Evolutionary conservation across 2,888 invertebrate genomes (phyloP).

Genomic region (Asteroscopus sphinx): DNA sequence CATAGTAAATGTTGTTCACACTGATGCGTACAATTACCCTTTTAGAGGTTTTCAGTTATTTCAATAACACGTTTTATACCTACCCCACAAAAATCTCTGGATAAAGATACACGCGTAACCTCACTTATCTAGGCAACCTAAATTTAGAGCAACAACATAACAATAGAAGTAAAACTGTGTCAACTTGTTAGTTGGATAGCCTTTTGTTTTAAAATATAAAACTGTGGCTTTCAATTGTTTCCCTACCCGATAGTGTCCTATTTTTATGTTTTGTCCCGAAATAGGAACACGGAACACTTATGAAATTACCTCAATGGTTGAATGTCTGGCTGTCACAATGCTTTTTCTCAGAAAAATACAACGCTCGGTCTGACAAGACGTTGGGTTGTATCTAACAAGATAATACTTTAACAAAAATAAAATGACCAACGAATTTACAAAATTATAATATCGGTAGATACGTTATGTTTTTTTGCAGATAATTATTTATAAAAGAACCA

Average conservation of each 20-base stretch:
- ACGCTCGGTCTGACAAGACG: constrained; percentile 16
- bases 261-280: constrained; percentile 23
- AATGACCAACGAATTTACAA: not conserved
- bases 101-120: not conserved
- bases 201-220: constrained; percentile 45
- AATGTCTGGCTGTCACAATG: constrained; percentile 23
- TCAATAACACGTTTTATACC: not conserved
- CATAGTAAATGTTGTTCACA: too few species aligned
- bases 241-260: constrained; percentile 11
- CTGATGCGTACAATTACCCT: too few species aligned
- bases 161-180: constrained; percentile 48
- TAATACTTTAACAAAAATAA: not conserved
- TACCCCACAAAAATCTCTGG: too few species aligned
- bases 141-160: constrained; percentile 37
- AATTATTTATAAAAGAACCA: too few species aligned
- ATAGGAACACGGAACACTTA: constrained; percentile 25
- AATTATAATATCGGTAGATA: too few species aligned
- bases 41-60: too few species aligned
- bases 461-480: too few species aligned
- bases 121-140: constrained; percentile 1
- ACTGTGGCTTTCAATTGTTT: constrained; percentile 24
- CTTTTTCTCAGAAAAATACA: constrained; percentile 12
- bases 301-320: constrained; percentile 32
- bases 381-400: constrained; percentile 11
- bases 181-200: constrained; percentile 48